Evolutionary conservation across 2,113 vertebrate genomes (phyloP).

Genomic region (Benitochromis conjunctus): DNA sequence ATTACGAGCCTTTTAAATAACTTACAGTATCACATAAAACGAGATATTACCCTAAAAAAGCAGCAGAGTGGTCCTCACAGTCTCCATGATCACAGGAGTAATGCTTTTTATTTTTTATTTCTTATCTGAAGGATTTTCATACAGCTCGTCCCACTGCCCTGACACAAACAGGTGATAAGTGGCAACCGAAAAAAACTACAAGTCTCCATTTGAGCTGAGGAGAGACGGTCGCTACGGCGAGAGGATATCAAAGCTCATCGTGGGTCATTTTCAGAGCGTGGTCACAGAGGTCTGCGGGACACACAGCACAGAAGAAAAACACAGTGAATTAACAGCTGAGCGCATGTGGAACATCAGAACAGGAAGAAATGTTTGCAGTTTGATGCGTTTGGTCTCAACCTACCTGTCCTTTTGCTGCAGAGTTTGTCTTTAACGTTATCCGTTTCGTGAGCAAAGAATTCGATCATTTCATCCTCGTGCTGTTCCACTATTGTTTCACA

Average conservation of each 20-base stretch:
- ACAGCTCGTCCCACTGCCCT: background rate
- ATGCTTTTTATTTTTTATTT: background rate
- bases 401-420: constrained; percentile 94
- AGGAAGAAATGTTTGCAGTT: background rate
- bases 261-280: constrained; percentile 86
- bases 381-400: background rate
- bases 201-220: background rate
- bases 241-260: constrained; percentile 83
- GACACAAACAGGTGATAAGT: background rate
- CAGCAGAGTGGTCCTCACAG: background rate
- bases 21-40: background rate
- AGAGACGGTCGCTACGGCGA: background rate
- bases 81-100: background rate
- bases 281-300: constrained; percentile 88
- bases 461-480: constrained; percentile 92
- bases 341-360: background rate
- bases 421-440: constrained; percentile 93
- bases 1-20: background rate
- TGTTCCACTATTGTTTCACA: constrained; percentile 94
- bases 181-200: constrained; percentile 11
- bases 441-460: constrained; percentile 87
- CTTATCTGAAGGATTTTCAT: background rate
- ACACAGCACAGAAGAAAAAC: background rate
- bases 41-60: background rate
- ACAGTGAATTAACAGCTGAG: background rate